These are phyloP conservation scores for Platalea minor DNA, from an alignment of 2,797 vertebrate genomes.

Conservation along the genomic window DNA sequence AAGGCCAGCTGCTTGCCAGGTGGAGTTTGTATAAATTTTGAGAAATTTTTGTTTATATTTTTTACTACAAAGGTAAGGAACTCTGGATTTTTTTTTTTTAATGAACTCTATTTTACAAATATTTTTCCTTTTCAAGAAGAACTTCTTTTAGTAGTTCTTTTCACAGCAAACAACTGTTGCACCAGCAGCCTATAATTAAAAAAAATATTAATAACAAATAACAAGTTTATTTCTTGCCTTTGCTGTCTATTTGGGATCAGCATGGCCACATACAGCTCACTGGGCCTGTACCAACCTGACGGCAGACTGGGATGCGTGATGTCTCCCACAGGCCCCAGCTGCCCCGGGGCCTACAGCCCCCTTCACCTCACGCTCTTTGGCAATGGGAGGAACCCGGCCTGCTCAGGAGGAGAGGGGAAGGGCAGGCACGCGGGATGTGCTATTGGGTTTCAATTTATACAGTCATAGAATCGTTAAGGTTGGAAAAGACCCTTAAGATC, in stretches of 20 bases:
- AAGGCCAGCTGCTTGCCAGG: accelerated
- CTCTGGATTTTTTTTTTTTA: not conserved
- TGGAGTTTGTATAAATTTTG: not conserved
- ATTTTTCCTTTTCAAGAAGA: not conserved
- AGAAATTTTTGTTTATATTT: not conserved
- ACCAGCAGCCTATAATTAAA: not conserved
- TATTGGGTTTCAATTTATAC: no score
- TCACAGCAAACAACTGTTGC: not conserved
- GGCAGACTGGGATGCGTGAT: accelerated
- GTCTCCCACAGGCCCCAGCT: not conserved
- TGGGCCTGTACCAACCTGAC: not conserved
- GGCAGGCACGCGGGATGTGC: accelerated
- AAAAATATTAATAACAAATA: not conserved
- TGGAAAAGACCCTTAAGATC: no score
- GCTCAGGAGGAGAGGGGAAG: no score
- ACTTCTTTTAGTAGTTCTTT: not conserved
- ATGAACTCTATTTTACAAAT: not conserved
- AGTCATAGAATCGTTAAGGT: no score
- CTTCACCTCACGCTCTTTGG: accelerated
- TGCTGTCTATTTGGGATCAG: not conserved
- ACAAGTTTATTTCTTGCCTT: not conserved
- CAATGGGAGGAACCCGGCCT: accelerated
- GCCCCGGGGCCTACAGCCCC: not conserved
- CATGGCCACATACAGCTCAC: accelerated
- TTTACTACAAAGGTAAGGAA: not conserved